Conservation (phyloP, 2,888 invertebrate species). For the Lapara coniferarum region DNA sequence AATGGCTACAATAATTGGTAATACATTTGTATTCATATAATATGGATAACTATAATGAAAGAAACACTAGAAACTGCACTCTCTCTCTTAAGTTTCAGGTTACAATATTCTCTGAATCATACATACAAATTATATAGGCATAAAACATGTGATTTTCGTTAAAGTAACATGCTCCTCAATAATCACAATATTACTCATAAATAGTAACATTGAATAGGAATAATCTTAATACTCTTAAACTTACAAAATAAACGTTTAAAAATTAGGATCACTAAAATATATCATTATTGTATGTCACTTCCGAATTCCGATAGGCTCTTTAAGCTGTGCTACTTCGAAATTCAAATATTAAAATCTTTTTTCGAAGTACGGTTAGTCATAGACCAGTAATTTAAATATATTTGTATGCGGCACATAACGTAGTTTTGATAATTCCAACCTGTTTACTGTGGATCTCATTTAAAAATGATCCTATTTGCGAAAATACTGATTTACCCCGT, state of each 20-base stretch:
- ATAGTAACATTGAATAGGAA: conserved; percentile 4
- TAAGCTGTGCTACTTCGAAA: too few species aligned
- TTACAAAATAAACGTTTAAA: background rate
- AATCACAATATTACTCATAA: conserved; percentile 14
- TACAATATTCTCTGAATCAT: conserved; percentile 1
- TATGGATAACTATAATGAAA: background rate
- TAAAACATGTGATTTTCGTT: background rate
- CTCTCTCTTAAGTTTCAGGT: background rate
- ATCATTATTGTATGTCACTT: background rate
- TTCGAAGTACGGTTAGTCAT: too few species aligned
- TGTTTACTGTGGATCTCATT: too few species aligned
- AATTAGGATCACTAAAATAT: conserved; percentile 16
- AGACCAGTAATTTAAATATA: too few species aligned
- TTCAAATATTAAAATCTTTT: too few species aligned
- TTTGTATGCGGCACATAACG: too few species aligned
- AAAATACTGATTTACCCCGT: too few species aligned
- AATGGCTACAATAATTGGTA: conserved; percentile 3
- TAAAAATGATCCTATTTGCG: too few species aligned
- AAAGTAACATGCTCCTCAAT: conserved; percentile 1
- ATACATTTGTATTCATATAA: background rate
- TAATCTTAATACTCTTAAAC: conserved; percentile 2
- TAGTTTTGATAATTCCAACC: too few species aligned
- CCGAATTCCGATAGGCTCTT: background rate
- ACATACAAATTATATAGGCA: background rate
- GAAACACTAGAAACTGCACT: background rate